phyloP scores from a whole-genome alignment of 2,797 vertebrate genomes.

The Enteromius radiatus region DNA sequence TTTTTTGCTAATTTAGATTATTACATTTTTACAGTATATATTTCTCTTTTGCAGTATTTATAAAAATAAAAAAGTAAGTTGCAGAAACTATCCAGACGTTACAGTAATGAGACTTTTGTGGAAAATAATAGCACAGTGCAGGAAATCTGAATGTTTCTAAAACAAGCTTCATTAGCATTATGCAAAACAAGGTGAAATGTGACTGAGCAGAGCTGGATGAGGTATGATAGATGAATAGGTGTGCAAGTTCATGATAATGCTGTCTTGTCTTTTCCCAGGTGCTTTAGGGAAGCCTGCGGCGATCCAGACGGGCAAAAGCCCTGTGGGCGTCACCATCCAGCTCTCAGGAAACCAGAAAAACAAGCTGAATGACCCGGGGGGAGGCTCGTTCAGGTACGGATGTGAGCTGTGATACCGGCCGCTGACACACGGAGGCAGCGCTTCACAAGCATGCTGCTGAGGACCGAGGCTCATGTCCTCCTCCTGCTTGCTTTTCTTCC shows the following conservation, averaged over 20 bases:
- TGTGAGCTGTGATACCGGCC: conserved; percentile 44
- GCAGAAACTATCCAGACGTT: background rate
- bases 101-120: background rate
- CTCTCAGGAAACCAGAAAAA: conserved; percentile 89
- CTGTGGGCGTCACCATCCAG: conserved; percentile 80
- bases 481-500: conserved; percentile 38
- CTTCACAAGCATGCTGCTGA: conserved; percentile 77
- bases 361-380: conserved; percentile 87
- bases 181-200: background rate
- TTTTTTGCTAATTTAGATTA: background rate
- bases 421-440: conserved; percentile 89
- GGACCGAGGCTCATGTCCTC: conserved; percentile 69
- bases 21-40: background rate
- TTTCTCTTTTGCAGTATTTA: background rate
- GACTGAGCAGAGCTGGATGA: conserved; percentile 69
- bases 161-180: background rate
- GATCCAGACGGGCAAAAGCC: conserved; percentile 81
- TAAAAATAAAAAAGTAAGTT: background rate
- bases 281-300: conserved; percentile 80
- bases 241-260: conserved; percentile 80
- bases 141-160: background rate
- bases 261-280: conserved; percentile 76
- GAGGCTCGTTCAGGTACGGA: conserved; percentile 84
- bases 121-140: background rate
- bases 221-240: conserved; percentile 79